Base-by-base conservation (phyloP, 2,113 vertebrate species). In the Tiliqua scincoides region DNA sequence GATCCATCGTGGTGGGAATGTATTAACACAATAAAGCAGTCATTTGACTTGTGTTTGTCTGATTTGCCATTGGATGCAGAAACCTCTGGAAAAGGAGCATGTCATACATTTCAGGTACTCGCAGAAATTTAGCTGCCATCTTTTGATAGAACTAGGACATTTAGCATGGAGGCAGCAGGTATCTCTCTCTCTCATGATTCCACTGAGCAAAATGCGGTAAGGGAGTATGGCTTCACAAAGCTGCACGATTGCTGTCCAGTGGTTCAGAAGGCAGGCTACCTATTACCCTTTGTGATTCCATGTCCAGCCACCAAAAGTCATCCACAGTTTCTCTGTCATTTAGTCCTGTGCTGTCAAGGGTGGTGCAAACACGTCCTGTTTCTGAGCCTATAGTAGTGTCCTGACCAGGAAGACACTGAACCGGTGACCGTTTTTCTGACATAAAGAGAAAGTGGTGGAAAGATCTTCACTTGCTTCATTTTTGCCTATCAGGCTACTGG, bases 1-100 rank as follows among this genome's bases (percentile, higher is more conserved):
- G 32, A 23, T 14, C 20, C 40, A 20, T 9, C 37, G 71, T 37
- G 25, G 61, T 21, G 27, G 71, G 62, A 27, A 37, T 93, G 74
- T 91, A 91, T 83, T 88, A 92, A 94, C 76, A 79, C 90, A 93
- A 93, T 94, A 94, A 94, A 83, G 91, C 89, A 87, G 73, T 10
- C 89, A 81, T 90, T 91, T 89, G 87, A 90, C 77, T 9, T 27
- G 18, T 23, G 23, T 23, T 25, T 43, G 7, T 57, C 74, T 52
- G 61, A 23, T 25, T 79, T 76, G 43, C 25, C 40, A 32, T 63
- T 62, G 63, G 37, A 1, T 6, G 8, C 11, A 43, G 27, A 12
- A 76, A 67, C 21, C 43, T 65, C 27, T 25, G 32, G 37, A n/a
- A 67, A 48, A 65, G 54, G 12, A 48, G 17, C 37, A 30, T 1